Conservation (phyloP, 2,113 vertebrate genomes). For the Gadus macrocephalus region DNA sequence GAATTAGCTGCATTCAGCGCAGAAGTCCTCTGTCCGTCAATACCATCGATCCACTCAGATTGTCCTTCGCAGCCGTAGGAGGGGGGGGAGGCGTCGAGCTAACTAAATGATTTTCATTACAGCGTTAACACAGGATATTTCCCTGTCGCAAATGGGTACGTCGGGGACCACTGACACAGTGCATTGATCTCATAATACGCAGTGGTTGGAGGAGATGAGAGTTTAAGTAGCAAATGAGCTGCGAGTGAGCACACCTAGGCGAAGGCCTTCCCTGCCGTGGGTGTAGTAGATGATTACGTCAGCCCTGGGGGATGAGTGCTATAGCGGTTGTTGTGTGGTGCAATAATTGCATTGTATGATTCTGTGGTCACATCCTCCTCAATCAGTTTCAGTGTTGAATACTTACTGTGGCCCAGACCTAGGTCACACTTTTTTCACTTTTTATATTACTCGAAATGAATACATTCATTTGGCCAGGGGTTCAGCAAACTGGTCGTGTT, state of each 20-base stretch:
- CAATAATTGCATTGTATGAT: too few relatives aligned
- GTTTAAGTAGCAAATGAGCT: constrained; percentile 22
- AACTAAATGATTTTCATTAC: constrained; percentile 75
- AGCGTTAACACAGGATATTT: constrained; percentile 65
- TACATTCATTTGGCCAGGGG: too few relatives aligned
- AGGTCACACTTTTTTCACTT: too few relatives aligned
- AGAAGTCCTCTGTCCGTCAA: constrained; percentile 68
- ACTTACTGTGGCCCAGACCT: too few relatives aligned
- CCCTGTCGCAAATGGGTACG: constrained; percentile 49
- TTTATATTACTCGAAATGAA: too few relatives aligned
- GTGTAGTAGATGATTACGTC: neutral
- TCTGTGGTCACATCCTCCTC: too few relatives aligned
- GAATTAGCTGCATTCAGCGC: constrained; percentile 66
- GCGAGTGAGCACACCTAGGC: neutral
- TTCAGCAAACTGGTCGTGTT: too few relatives aligned
- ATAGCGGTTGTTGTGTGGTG: constrained; percentile 5
- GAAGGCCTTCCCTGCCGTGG: neutral
- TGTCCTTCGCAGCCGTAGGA: constrained; percentile 64
- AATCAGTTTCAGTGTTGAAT: too few relatives aligned
- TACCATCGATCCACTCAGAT: constrained; percentile 68
- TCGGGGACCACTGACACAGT: constrained; percentile 52
- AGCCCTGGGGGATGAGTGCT: neutral
- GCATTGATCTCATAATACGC: constrained; percentile 51
- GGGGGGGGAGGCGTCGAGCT: constrained; percentile 63
- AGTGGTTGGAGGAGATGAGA: constrained; percentile 28